Conservation (phyloP, 2,888 invertebrate species). For the Linyphia triangularis region DNA sequence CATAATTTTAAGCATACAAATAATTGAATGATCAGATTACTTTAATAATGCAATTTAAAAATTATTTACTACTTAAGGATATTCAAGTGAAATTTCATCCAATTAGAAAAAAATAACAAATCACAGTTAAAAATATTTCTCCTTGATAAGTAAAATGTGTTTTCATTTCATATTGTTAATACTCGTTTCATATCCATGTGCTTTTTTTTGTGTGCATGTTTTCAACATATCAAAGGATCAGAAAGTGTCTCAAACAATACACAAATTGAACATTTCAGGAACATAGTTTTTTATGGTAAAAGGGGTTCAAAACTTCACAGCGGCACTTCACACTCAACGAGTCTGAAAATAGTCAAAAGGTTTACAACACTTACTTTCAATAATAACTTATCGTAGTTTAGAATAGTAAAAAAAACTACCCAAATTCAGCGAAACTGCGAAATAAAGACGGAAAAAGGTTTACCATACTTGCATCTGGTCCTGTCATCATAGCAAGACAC, state of each 20-base stretch:
- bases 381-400: background rate
- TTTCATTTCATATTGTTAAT: too few relatives aligned
- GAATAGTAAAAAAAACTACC: background rate
- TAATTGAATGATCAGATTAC: too few relatives aligned
- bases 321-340: background rate
- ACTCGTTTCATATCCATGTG: too few relatives aligned
- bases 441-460: background rate
- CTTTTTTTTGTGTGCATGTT: too few relatives aligned
- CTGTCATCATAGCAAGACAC: background rate
- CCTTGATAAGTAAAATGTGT: too few relatives aligned
- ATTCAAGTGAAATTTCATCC: too few relatives aligned
- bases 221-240: background rate
- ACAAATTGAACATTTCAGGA: background rate
- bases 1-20: too few relatives aligned
- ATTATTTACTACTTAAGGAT: too few relatives aligned
- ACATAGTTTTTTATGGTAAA: background rate
- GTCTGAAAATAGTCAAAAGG: background rate
- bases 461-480: background rate
- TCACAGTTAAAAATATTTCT: too few relatives aligned
- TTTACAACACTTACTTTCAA: background rate
- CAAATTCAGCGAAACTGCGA: background rate
- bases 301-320: background rate
- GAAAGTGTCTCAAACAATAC: background rate
- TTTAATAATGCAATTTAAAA: too few relatives aligned
- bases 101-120: too few relatives aligned